Base-by-base conservation (phyloP, 1,140 invertebrate species). In the Panulirus ornatus region DNA sequence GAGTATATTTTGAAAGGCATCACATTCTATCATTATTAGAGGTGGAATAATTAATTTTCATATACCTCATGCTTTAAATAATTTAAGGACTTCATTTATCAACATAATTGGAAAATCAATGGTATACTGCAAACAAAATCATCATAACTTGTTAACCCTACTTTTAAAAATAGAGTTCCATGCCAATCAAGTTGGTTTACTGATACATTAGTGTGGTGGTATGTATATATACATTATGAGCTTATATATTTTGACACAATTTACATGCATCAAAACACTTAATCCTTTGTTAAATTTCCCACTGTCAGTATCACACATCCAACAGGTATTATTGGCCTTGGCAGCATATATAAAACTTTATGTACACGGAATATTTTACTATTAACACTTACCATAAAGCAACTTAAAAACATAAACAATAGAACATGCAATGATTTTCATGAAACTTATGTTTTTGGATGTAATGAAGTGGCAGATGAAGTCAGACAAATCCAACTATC, bases 331-430 rank as follows among this genome's bases (percentile, higher is more conserved):
- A 84, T 34, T 89, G 66, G 76, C 81, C 79, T 47, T 75, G 51
- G 79, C 78, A 75, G 88, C 88, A 89, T 38, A 82, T 89, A 89
- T 89, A 89, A 89, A 89, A 89, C 76, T 66, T 89, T 89, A 89
- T 89, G 63, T 89, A 89, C 88, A 89, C 73, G 54, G 66, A 76
- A 83, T 89, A 79, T 58, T 88, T 79, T 89, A 89, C 88, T 73
- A 89, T 89, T n/a, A 89, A 89, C 88, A 89, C 70, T 89, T 89
- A 89, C 66, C 66, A 38, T 89, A 73, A 75, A 84, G 88, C 88
- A 89, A 89, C 88, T 84, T 75, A 83, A 88, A 83, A 83, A 83
- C 44, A 84, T 83, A 58, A 89, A 83, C 79, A 84, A 76, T 83
- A 76, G 81, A 54, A 71, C 81, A 89, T 84, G 88, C 79, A 83